Conservation (phyloP, 2,113 vertebrate species). For the Neopipo cinnamomea region DNA sequence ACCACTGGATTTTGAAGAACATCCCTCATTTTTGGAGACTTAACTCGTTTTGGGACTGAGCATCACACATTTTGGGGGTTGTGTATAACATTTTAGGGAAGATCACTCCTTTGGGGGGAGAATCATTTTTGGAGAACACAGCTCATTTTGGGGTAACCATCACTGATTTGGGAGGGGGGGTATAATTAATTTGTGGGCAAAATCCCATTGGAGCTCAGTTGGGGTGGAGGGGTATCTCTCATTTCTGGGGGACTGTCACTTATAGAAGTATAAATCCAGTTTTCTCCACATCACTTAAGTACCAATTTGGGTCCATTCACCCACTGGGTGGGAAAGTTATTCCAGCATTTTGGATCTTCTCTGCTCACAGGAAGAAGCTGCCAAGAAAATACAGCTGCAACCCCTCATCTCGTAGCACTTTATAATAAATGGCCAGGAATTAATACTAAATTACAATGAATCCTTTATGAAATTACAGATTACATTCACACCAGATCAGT, state of each 20-base stretch:
- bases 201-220: background rate
- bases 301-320: background rate
- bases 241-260: background rate
- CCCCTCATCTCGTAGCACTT: conserved; percentile 64
- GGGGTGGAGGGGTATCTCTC: too few species aligned
- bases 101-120: background rate
- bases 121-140: background rate
- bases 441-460: conserved; percentile 69
- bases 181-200: background rate
- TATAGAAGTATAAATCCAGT: background rate
- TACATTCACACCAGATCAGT: conserved; percentile 64
- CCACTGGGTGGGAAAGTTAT: background rate
- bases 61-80: background rate
- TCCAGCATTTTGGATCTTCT: background rate
- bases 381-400: conserved; percentile 52
- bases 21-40: background rate
- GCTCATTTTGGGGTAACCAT: background rate
- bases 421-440: conserved; percentile 68
- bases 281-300: background rate
- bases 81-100: background rate
- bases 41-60: background rate
- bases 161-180: background rate
- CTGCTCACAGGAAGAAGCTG: background rate
- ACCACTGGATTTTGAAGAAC: background rate
- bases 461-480: conserved; percentile 69